phyloP scores from a whole-genome alignment of 1,140 invertebrate genomes.

The Sesamia nonagrioides region DNA sequence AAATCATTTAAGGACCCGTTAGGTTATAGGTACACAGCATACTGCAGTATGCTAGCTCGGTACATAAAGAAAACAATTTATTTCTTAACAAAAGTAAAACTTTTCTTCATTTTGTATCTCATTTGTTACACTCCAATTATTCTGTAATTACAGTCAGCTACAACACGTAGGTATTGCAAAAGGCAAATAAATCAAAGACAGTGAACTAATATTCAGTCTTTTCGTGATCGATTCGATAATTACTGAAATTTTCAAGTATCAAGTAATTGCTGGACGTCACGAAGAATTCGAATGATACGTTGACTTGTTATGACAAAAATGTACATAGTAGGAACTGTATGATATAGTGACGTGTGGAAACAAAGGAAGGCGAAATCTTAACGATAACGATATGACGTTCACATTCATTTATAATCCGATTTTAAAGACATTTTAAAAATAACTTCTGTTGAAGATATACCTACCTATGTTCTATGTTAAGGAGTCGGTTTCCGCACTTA shows the following conservation, averaged over 20 bases:
- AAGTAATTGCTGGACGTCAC: constrained; percentile 11
- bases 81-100: constrained; percentile 36
- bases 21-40: not conserved
- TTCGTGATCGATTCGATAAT: constrained; percentile 4
- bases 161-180: constrained; percentile 28
- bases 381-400: not conserved
- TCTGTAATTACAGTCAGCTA: not conserved
- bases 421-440: not conserved
- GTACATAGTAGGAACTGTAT: not conserved
- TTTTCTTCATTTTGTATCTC: constrained; percentile 21
- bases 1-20: not conserved
- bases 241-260: not conserved
- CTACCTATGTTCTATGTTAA: no score
- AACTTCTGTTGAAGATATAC: no score
- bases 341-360: not conserved
- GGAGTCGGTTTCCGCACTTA: no score
- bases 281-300: not conserved
- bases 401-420: not conserved
- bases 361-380: not conserved
- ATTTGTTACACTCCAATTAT: constrained; percentile 40
- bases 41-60: constrained; percentile 1
- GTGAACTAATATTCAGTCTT: constrained; percentile 24
- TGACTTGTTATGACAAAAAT: not conserved
- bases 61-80: constrained; percentile 9
- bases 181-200: constrained; percentile 12